Evolutionary conservation across 2,113 vertebrate species (phyloP), one percentile per base, ranked within the genome.

Genomic region (Cariama cristata): DNA sequence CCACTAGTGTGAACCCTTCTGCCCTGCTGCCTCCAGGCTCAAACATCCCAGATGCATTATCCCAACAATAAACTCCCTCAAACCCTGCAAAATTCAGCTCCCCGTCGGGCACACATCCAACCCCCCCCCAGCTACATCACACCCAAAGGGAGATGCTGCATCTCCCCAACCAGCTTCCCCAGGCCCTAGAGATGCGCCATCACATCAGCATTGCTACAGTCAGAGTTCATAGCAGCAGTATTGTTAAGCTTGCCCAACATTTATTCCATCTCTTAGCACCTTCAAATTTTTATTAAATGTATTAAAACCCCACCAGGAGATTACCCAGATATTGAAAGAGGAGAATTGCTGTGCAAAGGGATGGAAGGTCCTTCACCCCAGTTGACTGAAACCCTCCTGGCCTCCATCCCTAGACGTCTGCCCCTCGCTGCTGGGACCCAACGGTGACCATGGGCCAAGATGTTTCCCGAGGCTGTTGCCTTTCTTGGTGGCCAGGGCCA

Each of bases 1-100:
- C 66, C 64, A 35, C 12, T 9, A 3, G 19, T 19, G 11, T 0
- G 0, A 27, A 4, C 16, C 40, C 24, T 8, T 7, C 8, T 7
- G 35, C 33, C 33, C 26, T 67, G 33, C 58, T 0, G 1, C 5
- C 12, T 19, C 27, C 11, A 3, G 32, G 53, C 21, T 72, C 38
- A 49, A 59, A 55, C 0, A 0, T 24, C 24, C 64, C 59, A 13
- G 21, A 8, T 40, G 40, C 8, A 10, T 13, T 24, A 60, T 19
- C 28, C 45, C 32, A 59, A 63, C 77, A 15, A 11, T 3, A 33
- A 93, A 56, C 18, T 71, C 62, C 8, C 27, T 50, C 52, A 66
- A 88, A 76, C 14, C 4, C 56, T 66, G 26, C 35, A 79, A 71
- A 52, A 73, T 20, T 23, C 64, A 68, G 38, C 23, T 59, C 44